These are phyloP conservation scores for Tachystola acroxantha DNA, from an alignment of 2,888 invertebrate species.

Conservation along the genomic window DNA sequence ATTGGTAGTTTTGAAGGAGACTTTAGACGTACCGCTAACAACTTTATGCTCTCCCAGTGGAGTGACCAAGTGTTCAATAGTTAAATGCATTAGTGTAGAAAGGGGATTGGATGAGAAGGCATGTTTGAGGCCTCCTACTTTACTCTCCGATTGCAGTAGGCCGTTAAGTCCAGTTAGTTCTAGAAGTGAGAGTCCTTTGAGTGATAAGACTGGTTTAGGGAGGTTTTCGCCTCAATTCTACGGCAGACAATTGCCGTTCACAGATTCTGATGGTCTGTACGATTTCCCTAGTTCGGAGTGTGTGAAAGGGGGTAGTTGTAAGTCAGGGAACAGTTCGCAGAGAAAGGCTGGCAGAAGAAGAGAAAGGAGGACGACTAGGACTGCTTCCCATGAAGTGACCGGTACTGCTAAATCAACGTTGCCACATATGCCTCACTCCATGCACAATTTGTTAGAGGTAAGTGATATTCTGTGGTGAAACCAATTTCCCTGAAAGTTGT, in stretches of 20 bases:
- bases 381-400: constrained; percentile 62
- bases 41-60: constrained; percentile 65
- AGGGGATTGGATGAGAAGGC: constrained; percentile 69
- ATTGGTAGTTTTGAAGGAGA: constrained; percentile 59
- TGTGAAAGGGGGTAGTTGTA: constrained; percentile 74
- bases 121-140: constrained; percentile 58
- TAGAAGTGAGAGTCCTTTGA: constrained; percentile 87
- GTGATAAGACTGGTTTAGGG: constrained; percentile 83
- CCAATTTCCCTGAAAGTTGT: too few relatives aligned
- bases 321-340: constrained; percentile 65
- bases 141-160: constrained; percentile 80
- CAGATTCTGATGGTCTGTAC: constrained; percentile 88
- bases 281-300: constrained; percentile 89
- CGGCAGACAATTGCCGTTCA: constrained; percentile 83
- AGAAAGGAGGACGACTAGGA: constrained; percentile 78
- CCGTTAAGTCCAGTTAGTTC: constrained; percentile 86
- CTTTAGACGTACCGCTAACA: constrained; percentile 64
- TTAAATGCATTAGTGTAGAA: constrained; percentile 77
- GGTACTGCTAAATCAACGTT: constrained; percentile 76
- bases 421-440: constrained; percentile 70
- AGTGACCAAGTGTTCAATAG: constrained; percentile 71
- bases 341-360: constrained; percentile 81
- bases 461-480: constrained; percentile 10
- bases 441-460: constrained; percentile 81
- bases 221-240: constrained; percentile 86